These are phyloP conservation scores for Drosophila lutescens DNA, from an alignment of 2,888 invertebrate species.

Conservation along the genomic window DNA sequence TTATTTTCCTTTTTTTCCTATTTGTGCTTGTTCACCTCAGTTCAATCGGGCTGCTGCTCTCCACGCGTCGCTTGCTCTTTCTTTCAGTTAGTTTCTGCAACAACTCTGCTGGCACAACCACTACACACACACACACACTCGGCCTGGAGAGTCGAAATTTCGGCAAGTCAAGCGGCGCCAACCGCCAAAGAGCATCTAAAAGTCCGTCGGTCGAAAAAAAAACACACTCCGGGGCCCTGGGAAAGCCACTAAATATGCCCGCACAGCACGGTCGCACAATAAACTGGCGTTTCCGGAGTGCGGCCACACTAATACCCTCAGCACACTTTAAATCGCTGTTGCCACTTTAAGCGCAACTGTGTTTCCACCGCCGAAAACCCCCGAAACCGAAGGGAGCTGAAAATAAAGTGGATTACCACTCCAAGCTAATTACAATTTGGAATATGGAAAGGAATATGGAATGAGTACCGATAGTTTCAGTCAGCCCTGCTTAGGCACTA, in stretches of 20 bases:
- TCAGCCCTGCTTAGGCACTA: no score
- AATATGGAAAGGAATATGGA: no score
- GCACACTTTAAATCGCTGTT: no score
- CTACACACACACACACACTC: conserved; percentile 34
- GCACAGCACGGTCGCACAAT: no score
- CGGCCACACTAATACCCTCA: no score
- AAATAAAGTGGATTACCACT: no score
- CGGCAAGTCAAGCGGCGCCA: conserved; percentile 32
- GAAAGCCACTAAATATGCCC: not conserved
- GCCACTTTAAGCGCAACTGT: no score
- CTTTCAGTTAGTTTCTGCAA: conserved; percentile 8
- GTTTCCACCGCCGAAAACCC: no score
- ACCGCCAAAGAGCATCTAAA: conserved; percentile 27
- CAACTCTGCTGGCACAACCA: conserved; percentile 15
- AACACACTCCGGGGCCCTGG: not conserved
- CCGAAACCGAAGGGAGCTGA: no score
- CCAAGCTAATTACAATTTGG: no score
- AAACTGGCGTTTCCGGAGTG: no score
- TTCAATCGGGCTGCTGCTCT: conserved; percentile 11
- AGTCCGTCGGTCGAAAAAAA: not conserved
- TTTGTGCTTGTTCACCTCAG: conserved; percentile 8
- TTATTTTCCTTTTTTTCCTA: not conserved
- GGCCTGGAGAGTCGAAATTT: conserved; percentile 21
- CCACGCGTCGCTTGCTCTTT: conserved; percentile 10
- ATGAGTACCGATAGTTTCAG: no score